A percentile compares a stretch with the other conserved stretches of the same genome.
These are phyloP conservation scores for Acrobeloides nanus DNA, from an alignment of 2,888 invertebrate genomes.

Conservation along the genomic window DNA sequence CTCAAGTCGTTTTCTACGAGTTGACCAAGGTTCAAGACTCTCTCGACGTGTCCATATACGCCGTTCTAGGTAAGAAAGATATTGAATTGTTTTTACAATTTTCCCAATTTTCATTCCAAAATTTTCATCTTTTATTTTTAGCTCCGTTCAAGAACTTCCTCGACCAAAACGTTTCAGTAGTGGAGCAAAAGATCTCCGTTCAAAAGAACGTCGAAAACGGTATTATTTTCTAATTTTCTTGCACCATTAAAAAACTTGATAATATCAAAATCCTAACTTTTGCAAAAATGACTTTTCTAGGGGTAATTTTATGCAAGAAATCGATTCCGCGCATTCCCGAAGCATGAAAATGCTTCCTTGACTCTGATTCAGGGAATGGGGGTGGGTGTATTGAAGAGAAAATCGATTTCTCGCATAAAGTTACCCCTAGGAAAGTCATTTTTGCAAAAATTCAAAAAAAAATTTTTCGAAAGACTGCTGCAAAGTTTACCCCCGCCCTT, in stretches of 20 bases:
- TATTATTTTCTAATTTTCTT: too few species aligned
- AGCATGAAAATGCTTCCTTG: too few species aligned
- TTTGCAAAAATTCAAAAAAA: too few species aligned
- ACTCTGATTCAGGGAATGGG: too few species aligned
- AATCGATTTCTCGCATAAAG: too few species aligned
- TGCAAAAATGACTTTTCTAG: too few species aligned
- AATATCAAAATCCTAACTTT: slow-evolving; percentile 39
- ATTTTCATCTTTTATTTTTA: slow-evolving; percentile 13
- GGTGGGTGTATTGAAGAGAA: too few species aligned
- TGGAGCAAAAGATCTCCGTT: slow-evolving; percentile 49
- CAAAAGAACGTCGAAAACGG: slow-evolving; percentile 48
- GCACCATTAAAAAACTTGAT: slow-evolving; percentile 41
- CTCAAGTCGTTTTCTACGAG: slow-evolving; percentile 41
- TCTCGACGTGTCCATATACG: slow-evolving; percentile 48
- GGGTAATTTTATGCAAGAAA: slow-evolving; percentile 45
- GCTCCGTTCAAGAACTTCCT: slow-evolving; percentile 51
- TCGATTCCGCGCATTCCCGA: too few species aligned
- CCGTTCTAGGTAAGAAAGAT: slow-evolving; percentile 34
- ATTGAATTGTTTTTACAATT: neutral
- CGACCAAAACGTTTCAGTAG: slow-evolving; percentile 49
- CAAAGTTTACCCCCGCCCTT: too few species aligned
- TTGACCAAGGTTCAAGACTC: slow-evolving; percentile 42
- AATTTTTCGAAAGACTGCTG: too few species aligned
- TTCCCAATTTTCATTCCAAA: slow-evolving; percentile 4
- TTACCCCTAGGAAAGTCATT: too few species aligned